Evolutionary conservation across 2,888 invertebrate species (phyloP), one percentile per base, ranked within the genome.

Genomic region (Yponomeuta cagnagella): DNA sequence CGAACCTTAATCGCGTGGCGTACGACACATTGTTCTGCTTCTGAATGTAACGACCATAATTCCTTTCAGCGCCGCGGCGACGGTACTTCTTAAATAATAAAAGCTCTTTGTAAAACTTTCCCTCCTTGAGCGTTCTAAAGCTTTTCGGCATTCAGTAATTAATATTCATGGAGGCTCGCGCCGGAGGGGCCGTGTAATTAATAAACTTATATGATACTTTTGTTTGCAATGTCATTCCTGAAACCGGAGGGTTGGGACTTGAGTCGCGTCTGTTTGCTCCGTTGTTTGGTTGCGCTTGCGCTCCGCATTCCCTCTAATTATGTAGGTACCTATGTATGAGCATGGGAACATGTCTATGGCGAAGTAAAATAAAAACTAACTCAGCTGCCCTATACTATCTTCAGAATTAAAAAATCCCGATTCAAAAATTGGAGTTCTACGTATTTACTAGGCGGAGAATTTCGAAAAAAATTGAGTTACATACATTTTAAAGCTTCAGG

Each of bases 161-260:
- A 91, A 90, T 91, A 92, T 92, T 92, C 91, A 92, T 91, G 90
- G 87, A 87, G 88, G 84, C 89, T 87, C 82, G 84, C 85, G 85
- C 88, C 87, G 82, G 85, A 90, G 90, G 90, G 90, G 87, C 84
- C 86, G 85, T 89, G 90, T 92, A 91, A 92, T 92, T 92, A 92
- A 92, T 92, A 91, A 92, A 91, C 91, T 92, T 92, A 91, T 92
- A 91, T 91, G 91, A 90, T 91, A 90, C 91, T 92, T 92, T 91
- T 92, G 91, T 91, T 90, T 90, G 90, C 89, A 89, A 88, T 91
- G 90, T 91, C 90, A 89, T 85, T 88, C 77, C 82, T 86, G 87
- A 86, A 87, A 84, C 82, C 84, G 73, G 75, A 75, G 73, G 71
- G 73, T 58, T 63, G 71, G 71, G 73, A 66, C n/a, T 58, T 48